Evolutionary conservation across 1,140 invertebrate species (phyloP), one percentile per base, ranked within the genome.

Genomic region (Nasonia vitripennis): DNA sequence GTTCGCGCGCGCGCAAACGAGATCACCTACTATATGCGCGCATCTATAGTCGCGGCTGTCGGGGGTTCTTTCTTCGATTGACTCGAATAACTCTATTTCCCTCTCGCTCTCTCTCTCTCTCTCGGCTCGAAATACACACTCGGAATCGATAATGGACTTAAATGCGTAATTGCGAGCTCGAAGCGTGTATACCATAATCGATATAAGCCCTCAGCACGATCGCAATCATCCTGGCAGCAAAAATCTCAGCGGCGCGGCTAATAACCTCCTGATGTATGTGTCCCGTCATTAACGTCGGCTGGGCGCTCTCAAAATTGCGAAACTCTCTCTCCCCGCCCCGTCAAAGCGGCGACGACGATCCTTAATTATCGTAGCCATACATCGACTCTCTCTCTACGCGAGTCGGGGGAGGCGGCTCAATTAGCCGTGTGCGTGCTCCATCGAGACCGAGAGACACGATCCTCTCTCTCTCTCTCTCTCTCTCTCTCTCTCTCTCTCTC

Each of bases 361-460:
- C 41, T 77, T 77, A 51, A 77, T 77, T 77, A 77, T 77, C 80
- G 45, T 23, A 55, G 27, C 68, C 45, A 73, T 48, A 20, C 48
- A 51, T 20, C 55, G 45, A 31, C 34, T 17, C 27, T 27, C 27
- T 27, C 27, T 27, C 12, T 12, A 20, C 9, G 55, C 9, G 48
- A 34, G 41, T 75, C 23, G 78, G 78, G 78, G 78, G 48, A 41
- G 37, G 37, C 45, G 68, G 67, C 82, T 71, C 77, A 79, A 84
- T 84, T 84, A 79, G 83, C 83, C 20, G 37, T 75, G 70, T 80
- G 70, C 78, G 83, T 80, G 83, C 83, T 80, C 55, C 48, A 80
- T 74, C 77, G 83, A 78, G 71, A 70, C n/a, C 73, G 82, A 78
- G 74, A 77, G 74, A 41, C 82, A 83, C 55, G 20, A 23, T 62